Conservation (phyloP, 1,140 invertebrate species). For the Leptoteleia sp. region DNA sequence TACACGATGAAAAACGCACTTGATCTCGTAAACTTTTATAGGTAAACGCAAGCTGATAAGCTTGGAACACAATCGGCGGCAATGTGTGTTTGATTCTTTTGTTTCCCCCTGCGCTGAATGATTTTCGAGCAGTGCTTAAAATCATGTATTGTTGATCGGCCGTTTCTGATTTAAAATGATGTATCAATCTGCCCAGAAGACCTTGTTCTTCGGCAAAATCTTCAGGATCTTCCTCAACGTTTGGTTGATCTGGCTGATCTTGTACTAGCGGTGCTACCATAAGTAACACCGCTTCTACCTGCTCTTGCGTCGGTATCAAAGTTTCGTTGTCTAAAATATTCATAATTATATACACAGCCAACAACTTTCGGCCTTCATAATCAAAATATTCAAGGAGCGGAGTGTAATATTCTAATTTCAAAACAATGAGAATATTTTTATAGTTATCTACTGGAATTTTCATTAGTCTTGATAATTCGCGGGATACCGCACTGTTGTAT, state of each 20-base stretch:
- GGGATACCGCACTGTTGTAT: constrained; percentile 91
- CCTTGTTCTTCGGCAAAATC: constrained; percentile 99
- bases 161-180: constrained; percentile 92
- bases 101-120: constrained; percentile 93
- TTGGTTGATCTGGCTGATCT: constrained; percentile 90
- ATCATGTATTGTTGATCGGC: constrained; percentile 97
- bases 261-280: constrained; percentile 93
- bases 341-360: constrained; percentile 93
- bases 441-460: constrained; percentile 97
- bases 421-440: constrained; percentile 93
- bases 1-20: too few relatives aligned
- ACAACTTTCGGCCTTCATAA: constrained; percentile 91
- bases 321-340: constrained; percentile 95
- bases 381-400: constrained; percentile 94
- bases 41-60: constrained; percentile 93
- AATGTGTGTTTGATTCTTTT: constrained; percentile 94
- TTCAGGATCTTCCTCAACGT: constrained; percentile 89
- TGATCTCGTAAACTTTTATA: constrained; percentile 90
- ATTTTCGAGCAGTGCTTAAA: constrained; percentile 92
- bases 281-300: constrained; percentile 89
- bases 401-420: constrained; percentile 91
- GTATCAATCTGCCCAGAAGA: constrained; percentile 93
- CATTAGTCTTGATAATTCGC: constrained; percentile 95
- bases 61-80: constrained; percentile 98
- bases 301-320: constrained; percentile 91